Evolutionary conservation across 2,113 vertebrate species (phyloP), one percentile per base, ranked within the genome.

Genomic region (Brienomyrus brachyistius): DNA sequence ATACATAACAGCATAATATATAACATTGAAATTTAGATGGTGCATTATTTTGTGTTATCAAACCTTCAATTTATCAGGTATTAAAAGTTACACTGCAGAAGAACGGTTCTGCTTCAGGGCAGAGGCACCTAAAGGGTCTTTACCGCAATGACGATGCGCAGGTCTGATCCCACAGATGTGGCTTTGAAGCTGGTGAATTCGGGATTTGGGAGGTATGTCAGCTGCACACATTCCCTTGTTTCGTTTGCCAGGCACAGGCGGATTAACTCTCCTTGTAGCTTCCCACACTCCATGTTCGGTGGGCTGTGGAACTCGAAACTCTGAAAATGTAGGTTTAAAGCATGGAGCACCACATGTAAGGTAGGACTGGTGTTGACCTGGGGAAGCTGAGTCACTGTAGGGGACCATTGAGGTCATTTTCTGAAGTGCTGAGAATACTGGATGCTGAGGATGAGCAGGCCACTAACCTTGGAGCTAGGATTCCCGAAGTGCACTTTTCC

Each of bases 121-220:
- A 48, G 23, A 51, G 21, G 45, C 51, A n/a, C 11, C 17, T 11
- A 52, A 45, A 74, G 40, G 17, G 17, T 0, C 2, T 10, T 88
- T 92, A 96, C 96, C 94, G 94, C 27, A 70, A 96, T 92, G 59
- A 80, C 94, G 90, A 97, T 84, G 1, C 0, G 90, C 4, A 95
- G 13, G 3, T 88, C 3, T 0, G 90, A 19, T 3, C 89, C 91
- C 0, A 35, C 62, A 10, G 1, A 80, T 0, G 51, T 62, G 2
- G 70, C 15, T 15, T 87, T 90, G 91, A 96, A 96, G 59, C 52
- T 90, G 27, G 31, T 93, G 50, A 96, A 96, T 87, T 91, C 80
- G 1, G 96, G 96, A 8, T 96, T 92, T 48, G 94, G 93, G 11
- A 93, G 83, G 91, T 94, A 95, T 5, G 11, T 90, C 1, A 96